A percentile compares a stretch with the other conserved stretches of the same genome.
Evolutionary conservation across 1,140 invertebrate species (phyloP).

Genomic region (Drepana arcuata): DNA sequence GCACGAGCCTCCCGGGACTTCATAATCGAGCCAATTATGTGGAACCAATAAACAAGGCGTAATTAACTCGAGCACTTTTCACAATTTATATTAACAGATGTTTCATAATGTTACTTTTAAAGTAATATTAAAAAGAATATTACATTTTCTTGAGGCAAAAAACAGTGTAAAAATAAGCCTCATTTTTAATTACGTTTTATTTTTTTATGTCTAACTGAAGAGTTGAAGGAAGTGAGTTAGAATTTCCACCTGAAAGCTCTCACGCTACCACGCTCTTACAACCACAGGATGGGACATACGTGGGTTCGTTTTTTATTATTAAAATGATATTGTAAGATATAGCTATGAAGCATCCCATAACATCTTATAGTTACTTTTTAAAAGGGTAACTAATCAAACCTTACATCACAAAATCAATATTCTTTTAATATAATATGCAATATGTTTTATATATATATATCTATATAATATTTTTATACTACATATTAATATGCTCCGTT

Average conservation of each 20-base stretch:
- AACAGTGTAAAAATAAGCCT: too few species aligned
- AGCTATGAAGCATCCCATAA: background rate
- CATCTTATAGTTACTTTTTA: too few species aligned
- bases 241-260: constrained; percentile 39
- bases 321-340: background rate
- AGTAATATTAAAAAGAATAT: background rate
- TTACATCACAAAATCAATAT: too few species aligned
- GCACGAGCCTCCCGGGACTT: constrained; percentile 19
- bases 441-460: too few species aligned
- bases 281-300: background rate
- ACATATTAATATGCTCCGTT: too few species aligned
- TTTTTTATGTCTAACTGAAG: background rate
- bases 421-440: too few species aligned
- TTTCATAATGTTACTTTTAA: background rate
- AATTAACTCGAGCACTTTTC: constrained; percentile 26
- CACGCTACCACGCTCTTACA: constrained; percentile 29
- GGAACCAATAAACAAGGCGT: constrained; percentile 52
- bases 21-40: constrained; percentile 54
- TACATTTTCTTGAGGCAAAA: background rate
- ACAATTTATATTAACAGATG: background rate
- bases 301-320: background rate
- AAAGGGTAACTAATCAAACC: too few species aligned
- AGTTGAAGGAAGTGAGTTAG: constrained; percentile 8
- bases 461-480: too few species aligned
- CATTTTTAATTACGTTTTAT: background rate